Base-by-base conservation (phyloP, 1,140 invertebrate species). In the Cyclargus thomasi region DNA sequence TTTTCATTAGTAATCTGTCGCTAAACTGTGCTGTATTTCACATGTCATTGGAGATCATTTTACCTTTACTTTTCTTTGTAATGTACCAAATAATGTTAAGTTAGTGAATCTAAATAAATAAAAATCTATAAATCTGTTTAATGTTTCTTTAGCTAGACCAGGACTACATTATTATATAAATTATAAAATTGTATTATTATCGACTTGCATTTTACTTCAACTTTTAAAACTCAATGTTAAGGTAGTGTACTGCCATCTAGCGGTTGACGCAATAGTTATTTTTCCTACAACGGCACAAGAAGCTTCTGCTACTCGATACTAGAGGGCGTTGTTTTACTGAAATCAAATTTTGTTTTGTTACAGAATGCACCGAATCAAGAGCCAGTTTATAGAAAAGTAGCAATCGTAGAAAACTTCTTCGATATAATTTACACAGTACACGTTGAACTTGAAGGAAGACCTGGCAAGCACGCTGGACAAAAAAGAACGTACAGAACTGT, bases 351-450 rank as follows among this genome's bases (percentile, higher is more conserved):
- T 59, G 17, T 17, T 66, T 90, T 88, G 79, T 90, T 91, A 67
- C 91, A 93, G 89, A 92, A 93, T 74, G 91, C 92, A 16, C 88
- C 91, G 10, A 87, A 75, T 70, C 89, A 91, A 69, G 94, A 94
- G 67, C 92, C 93, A 67, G 93, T 94, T 2, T 98, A 96, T 85
- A 96, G 97, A 81, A 96, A 97, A 83, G 97, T 99, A 6, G 97
- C 97, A 0, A 95, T 98, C 21, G 98, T 99, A 11, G 98, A 99
- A 91, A 96, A 98, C 79, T 99, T 99, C 91, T 99, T 98, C 85
- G 96, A 98, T 83, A 99, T 99, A 70, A 99, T 99, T 75, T 97
- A 98, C 91, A 95, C 95, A 20, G 97, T 98, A 17, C 97, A 99
- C 84, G 97, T 98, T 36, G 97, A 97, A 82, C 93, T 97, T 72